Evolutionary conservation across 2,888 invertebrate genomes (phyloP).

Genomic region (Limnephilus rhombicus): DNA sequence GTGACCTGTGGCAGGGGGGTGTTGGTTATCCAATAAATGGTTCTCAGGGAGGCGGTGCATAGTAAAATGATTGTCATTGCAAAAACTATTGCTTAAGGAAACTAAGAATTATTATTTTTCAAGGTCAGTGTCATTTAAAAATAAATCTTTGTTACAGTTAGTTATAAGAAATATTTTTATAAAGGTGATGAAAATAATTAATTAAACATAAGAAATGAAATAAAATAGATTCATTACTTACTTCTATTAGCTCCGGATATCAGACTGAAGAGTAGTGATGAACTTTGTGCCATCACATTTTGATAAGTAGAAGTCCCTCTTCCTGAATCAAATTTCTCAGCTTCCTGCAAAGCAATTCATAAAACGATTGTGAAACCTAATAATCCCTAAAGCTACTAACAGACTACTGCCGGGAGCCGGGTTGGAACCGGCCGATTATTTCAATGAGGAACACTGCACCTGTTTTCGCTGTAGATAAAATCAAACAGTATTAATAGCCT

Average conservation of each 20-base stretch:
- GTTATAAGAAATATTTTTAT: not conserved
- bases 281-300: slow-evolving; percentile 71
- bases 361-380: not conserved
- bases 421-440: too few species aligned
- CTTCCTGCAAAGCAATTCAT: slow-evolving; percentile 73
- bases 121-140: not conserved
- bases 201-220: not conserved
- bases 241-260: slow-evolving; percentile 75
- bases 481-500: too few species aligned
- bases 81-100: not conserved
- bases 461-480: too few species aligned
- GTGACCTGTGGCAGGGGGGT: too few species aligned
- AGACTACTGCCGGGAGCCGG: too few species aligned
- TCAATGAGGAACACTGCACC: too few species aligned
- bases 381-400: not conserved
- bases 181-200: too few species aligned
- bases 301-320: slow-evolving; percentile 68
- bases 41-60: not conserved
- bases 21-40: too few species aligned
- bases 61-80: too few species aligned
- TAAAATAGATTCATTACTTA: slow-evolving; percentile 68
- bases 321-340: slow-evolving; percentile 74
- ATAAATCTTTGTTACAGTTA: not conserved
- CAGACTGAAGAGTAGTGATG: slow-evolving; percentile 72
- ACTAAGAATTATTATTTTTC: too few species aligned